Evolutionary conservation across 1,140 invertebrate species (phyloP).

Genomic region (Trypoxylus dichotomus): DNA sequence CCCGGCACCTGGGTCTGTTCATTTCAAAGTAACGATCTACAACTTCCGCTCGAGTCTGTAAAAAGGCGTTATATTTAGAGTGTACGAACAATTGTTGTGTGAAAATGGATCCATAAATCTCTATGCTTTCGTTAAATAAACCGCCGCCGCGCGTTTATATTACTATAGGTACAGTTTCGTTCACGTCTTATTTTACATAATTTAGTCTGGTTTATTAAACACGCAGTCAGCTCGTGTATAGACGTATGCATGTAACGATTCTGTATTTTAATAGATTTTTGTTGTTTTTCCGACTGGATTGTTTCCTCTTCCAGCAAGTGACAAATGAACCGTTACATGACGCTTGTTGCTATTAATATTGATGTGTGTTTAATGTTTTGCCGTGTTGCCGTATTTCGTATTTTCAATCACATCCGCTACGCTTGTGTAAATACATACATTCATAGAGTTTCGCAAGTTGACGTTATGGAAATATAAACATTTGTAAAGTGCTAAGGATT

Average conservation of each 20-base stretch:
- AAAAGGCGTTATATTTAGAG: constrained; percentile 29
- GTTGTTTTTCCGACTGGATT: not conserved
- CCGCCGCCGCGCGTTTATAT: not conserved
- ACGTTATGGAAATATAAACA: no score
- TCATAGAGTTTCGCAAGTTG: no score
- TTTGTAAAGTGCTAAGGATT: no score
- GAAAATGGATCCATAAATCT: constrained; percentile 27
- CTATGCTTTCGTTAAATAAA: constrained; percentile 22
- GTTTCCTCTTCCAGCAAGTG: not conserved
- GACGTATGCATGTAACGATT: not conserved
- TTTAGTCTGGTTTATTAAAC: constrained; percentile 23
- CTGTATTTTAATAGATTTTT: not conserved
- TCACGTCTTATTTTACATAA: constrained; percentile 26
- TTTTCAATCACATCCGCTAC: not conserved
- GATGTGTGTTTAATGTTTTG: constrained; percentile 6
- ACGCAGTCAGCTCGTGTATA: not conserved
- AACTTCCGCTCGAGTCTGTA: constrained; percentile 26
- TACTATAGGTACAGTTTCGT: not conserved
- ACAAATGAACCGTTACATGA: not conserved
- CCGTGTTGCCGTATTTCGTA: not conserved
- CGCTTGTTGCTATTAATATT: not conserved
- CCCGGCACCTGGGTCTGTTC: constrained; percentile 24
- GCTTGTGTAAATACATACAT: not conserved
- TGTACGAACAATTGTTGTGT: constrained; percentile 25
- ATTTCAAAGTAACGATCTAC: constrained; percentile 30